Percentiles rank a stretch among this genome's conserved stretches.
Evolutionary conservation across 2,113 vertebrate genomes (phyloP).

Genomic region (Ammospiza nelsoni): DNA sequence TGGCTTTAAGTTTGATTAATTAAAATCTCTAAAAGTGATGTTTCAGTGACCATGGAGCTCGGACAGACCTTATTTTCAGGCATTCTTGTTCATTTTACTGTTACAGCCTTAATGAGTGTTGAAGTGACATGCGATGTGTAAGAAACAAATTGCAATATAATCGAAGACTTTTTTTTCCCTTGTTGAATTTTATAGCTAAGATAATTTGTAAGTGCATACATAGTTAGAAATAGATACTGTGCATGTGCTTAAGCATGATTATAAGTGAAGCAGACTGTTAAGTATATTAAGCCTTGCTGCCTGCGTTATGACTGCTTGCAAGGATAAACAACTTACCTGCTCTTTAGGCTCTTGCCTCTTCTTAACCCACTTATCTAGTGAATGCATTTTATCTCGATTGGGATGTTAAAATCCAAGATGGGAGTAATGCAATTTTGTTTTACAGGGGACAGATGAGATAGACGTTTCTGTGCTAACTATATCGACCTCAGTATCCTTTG

Average conservation of each 20-base stretch:
- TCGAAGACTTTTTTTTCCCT: accelerated
- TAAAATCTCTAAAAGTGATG: background rate
- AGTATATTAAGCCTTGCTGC: background rate
- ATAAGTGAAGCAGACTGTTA: background rate
- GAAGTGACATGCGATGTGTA: accelerated
- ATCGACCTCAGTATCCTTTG: background rate
- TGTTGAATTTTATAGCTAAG: background rate
- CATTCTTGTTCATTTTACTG: background rate
- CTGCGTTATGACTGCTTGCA: background rate
- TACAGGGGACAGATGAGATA: background rate
- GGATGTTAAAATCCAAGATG: background rate
- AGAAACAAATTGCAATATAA: background rate
- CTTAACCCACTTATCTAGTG: background rate
- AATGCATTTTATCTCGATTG: background rate
- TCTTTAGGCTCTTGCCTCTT: background rate
- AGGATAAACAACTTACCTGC: background rate
- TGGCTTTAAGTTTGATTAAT: background rate
- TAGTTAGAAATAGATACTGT: background rate
- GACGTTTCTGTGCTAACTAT: background rate
- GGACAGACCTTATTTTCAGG: background rate
- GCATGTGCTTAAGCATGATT: background rate
- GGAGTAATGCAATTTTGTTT: background rate
- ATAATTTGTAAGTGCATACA: accelerated
- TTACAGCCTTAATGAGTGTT: background rate
- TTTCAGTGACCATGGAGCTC: background rate